Conservation (phyloP, 92 coral and sea anemone genomes). For the Bergia puertoricense region DNA sequence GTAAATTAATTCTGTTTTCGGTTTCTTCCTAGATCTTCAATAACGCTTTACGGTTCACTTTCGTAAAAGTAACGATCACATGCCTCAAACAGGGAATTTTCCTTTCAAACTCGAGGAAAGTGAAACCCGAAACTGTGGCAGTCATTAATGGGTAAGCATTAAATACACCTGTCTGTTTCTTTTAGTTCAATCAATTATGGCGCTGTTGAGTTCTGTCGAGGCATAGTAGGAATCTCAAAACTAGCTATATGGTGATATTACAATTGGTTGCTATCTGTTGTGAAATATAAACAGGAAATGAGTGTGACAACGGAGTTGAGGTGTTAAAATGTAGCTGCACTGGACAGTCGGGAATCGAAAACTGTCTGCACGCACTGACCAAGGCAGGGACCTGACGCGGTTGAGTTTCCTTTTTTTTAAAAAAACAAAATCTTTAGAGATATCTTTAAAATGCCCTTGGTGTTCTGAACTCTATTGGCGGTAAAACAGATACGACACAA, state of each 20-base stretch:
- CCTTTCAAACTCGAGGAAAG: background rate
- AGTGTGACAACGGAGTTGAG: background rate
- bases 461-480: background rate
- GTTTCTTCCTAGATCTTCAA: background rate
- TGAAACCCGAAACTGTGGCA: background rate
- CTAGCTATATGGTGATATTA: background rate
- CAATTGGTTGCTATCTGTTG: constrained; percentile 14
- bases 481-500: background rate
- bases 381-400: too few species aligned
- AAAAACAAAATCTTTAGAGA: background rate
- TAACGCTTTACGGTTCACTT: background rate
- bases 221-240: background rate
- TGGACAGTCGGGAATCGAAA: background rate
- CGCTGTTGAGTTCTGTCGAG: background rate
- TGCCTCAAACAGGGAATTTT: background rate
- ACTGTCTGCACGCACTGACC: too few species aligned
- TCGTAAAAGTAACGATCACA: background rate
- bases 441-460: background rate
- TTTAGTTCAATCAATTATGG: background rate
- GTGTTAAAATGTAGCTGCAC: background rate
- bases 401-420: too few species aligned
- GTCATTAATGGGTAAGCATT: background rate
- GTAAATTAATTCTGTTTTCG: background rate
- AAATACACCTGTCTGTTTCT: background rate
- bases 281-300: background rate